Base-by-base conservation (phyloP, 2,888 invertebrate genomes). In the Drosophila meridionalis region DNA sequence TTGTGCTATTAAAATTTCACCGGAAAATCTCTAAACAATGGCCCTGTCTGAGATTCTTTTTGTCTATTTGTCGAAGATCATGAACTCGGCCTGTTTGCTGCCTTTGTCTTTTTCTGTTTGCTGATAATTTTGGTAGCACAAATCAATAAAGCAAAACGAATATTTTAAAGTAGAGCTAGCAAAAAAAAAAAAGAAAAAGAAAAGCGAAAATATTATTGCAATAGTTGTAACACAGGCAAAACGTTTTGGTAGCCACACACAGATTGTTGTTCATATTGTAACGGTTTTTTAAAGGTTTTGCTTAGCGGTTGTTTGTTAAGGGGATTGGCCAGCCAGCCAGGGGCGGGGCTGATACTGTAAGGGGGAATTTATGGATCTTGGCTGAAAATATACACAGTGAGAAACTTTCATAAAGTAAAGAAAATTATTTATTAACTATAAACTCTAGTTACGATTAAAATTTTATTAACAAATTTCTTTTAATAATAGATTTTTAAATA, bases 101-200 rank as follows among this genome's bases (percentile, higher is more conserved):
- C 32, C 69, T 67, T 57, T 45, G 55, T 69, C 50, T 42, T 12
- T 48, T 69, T 81, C 72, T 86, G 76, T 60, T 78, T 70, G 47
- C 64, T 69, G 82, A 87, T 81, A 79, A 81, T 81, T 87, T 82
- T 85, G 88, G 88, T 88, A 89, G 89, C 89, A 71, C 78, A 87
- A 89, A 88, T 89, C 89, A 88, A 89, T 89, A 84, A 83, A 73
- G 69, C 75, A 85, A 74, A 75, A 69, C 71, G 69, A 67, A 80
- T 80, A 76, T 81, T 86, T 77, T 65, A 79, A 82, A 83, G 79
- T 76, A 73, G 71, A 62, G 34, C 28, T 50, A 32, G 40, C 32
- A 36, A 38, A 14, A 12, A 11, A 36, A 20, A 20, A 11, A 20
- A 20, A 50, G 8, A 6, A 28, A 36, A 7, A 38, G 12, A 53